Evolutionary conservation across 1,140 invertebrate genomes (phyloP), one percentile per base, ranked within the genome.

Genomic region (Bradysia coprophila): DNA sequence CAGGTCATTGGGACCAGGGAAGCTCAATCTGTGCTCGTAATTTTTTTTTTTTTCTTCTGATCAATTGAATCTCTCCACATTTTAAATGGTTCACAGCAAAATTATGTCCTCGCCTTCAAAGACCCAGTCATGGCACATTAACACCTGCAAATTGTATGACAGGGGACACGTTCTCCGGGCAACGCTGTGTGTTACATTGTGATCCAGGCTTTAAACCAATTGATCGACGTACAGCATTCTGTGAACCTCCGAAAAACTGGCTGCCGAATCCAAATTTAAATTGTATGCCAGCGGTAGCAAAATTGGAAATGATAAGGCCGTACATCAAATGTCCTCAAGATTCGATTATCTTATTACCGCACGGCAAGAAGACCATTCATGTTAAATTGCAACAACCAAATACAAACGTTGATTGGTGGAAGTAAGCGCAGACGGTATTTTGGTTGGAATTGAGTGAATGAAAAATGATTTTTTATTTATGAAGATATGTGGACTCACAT

Each of bases 321-420:
- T 76, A 67, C 49, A 76, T 81, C 43, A 71, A 66, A 44, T 81
- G 77, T 52, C 76, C 77, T 1, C 62, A 62, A 16, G 65, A 72
- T 50, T 61, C 78, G 39, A 67, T 65, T 33, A 68, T 73, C 19
- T 61, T 67, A 28, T 56, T 80, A 23, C 67, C 68, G 15, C 47
- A 56, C 11, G 64, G 67, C 10, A 66, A 71, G 43, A 56, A 53
- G 21, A 68, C 61, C 13, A 62, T 69, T 24, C 57, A 68, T 43
- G 68, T 80, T 24, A 65, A 65, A 15, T 69, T 80, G 22, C 66
- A 74, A 4, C 66, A 69, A 43, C 78, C 78, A 0, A 68, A 71
- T 51, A 73, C 76, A 13, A 80, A 78, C 57, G 64, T 78, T 50
- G 69, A 78, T 53, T 76, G 69, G 63, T 66, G 66, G 59, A 70